Base-by-base conservation (phyloP, 2,888 invertebrate species). In the Azorinus chamasolen region DNA sequence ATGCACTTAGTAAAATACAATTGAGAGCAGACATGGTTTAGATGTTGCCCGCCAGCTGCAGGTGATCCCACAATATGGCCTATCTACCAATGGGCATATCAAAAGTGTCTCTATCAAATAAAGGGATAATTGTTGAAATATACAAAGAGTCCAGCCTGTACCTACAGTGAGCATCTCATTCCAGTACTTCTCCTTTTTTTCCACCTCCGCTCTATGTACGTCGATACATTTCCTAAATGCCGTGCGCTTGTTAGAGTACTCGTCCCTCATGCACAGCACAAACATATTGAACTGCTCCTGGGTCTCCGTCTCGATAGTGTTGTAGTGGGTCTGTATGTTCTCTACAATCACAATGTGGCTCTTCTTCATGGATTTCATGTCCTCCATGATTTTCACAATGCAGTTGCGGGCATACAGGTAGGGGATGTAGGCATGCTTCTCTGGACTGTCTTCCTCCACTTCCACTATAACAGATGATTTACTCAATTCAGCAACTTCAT, bases 231-330 rank as follows among this genome's bases (percentile, higher is more conserved):
- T 87, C n/a, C 88, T 71, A 63, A 92, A 91, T 12, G 87, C 87
- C 16, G 78, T 78, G 59, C 90, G 84, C 70, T 91, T 91, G 12
- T 83, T 83, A 12, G 80, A 63, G 68, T 91, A 92, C 61, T 89
- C 87, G 25, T 88, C 76, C 43, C 90, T 74, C 62, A 91, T 84
- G 54, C 83, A 85, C 41, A 91, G 48, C 37, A 92, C 90, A 87
- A 91, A 92, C 50, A 84, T 83, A 66, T 91, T 91, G 80, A 91
- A 92, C 78, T 91, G 91, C 18, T 84, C 78, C 92, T 91, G 92
- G 51, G 92, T 91, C 70, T 91, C 90, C 54, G 89, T 84, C 64
- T 92, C 92, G 27, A 92, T 90, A 14, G 74, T 72, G 46, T 83
- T 83, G 64, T 91, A 91, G 54, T 90, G 88, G 5, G 74, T 78